Evolutionary conservation across 2,888 invertebrate species (phyloP), one percentile per base, ranked within the genome.

Genomic region (Celastrina argiolus): DNA sequence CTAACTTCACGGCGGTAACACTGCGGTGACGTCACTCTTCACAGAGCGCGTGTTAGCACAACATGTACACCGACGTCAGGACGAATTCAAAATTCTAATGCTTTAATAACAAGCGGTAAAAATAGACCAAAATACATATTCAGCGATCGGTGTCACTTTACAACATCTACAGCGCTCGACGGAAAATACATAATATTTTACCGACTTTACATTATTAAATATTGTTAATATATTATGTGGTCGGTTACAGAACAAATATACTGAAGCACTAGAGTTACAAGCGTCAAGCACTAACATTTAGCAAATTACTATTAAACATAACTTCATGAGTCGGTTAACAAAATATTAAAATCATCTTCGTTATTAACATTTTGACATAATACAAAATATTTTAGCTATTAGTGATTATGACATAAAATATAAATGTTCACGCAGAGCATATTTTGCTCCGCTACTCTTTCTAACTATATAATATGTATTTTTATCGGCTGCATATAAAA

Each of bases 121-220:
- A 51, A 51, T 51, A 26, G 22, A 51, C 16, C 51, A 45, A 18
- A 22, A 51, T 51, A 51, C 22, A 51, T 51, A 26, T 26, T 18
- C 22, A 51, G 51, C 14, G 51, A 26, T 51, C 14, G 22, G 51
- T 22, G 51, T 51, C 51, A 22, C 51, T 5, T 45, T n/a, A 51
- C 3, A 26, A 26, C 22, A 36, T 3, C 36, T 36, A 26, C 51
- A 5, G 51, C 51, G 18, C 18, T 18, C 2, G 16, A 16, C 42
- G 8, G 45, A 18, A 22, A 51, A 51, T 22, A 12, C 1, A 51
- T 51, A 36, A 31, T n/a, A 45, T 18, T 14, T 51, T 3, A 22
- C 51, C 14, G 51, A 51, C 51, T 51, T 51, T 22, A 51, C 22
- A 51, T 41, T n/a, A 22, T 12, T 45, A 45, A 64, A 64, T 42